phyloP scores from a whole-genome alignment of 2,888 invertebrate species.

The Fabriciana adippe region DNA sequence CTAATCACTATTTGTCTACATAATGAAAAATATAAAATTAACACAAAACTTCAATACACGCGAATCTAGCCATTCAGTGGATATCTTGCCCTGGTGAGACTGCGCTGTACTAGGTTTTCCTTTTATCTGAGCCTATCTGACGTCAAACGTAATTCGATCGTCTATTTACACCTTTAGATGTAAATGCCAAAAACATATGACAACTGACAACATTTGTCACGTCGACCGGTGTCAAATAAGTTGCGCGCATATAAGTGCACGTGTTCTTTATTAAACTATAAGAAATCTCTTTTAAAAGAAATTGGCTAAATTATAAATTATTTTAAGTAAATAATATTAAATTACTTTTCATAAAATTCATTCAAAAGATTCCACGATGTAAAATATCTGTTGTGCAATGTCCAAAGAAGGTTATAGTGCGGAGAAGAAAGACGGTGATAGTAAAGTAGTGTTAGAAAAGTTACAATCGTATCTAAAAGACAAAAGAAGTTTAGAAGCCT shows the following conservation, averaged over 20 bases:
- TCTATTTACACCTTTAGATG: too few relatives aligned
- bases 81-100: too few relatives aligned
- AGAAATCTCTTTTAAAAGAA: constrained; percentile 3
- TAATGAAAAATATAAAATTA: too few relatives aligned
- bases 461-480: constrained; percentile 76
- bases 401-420: constrained; percentile 79
- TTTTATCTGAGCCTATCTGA: neutral
- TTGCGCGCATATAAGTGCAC: constrained; percentile 52
- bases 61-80: too few relatives aligned
- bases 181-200: constrained; percentile 12
- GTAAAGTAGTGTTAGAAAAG: constrained; percentile 75
- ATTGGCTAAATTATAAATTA: neutral
- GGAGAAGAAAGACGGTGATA: constrained; percentile 76
- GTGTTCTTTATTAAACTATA: constrained; percentile 44
- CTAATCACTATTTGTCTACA: too few relatives aligned
- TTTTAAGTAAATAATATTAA: neutral
- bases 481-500: constrained; percentile 64
- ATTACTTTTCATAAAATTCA: constrained; percentile 2
- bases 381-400: constrained; percentile 57
- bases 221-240: constrained; percentile 18
- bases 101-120: too few relatives aligned
- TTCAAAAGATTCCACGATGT: constrained; percentile 44
- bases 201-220: constrained; percentile 14
- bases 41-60: too few relatives aligned
- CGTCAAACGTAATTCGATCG: neutral